These are phyloP conservation scores for Heteractis magnifica DNA, from an alignment of 92 coral and sea anemone genomes.

Conservation along the genomic window DNA sequence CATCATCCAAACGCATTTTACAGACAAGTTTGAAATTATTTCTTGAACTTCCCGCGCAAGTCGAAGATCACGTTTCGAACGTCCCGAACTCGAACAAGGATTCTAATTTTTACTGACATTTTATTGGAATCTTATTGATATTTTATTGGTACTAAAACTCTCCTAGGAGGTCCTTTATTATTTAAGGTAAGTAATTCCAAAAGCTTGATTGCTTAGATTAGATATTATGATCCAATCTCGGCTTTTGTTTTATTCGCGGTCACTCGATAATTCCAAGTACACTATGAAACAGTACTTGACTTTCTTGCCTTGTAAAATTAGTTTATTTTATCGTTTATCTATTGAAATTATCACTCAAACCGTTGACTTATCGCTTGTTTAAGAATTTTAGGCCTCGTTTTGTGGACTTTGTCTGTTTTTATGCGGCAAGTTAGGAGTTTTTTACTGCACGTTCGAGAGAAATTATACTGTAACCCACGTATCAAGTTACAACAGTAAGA, in stretches of 20 bases:
- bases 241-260: not conserved
- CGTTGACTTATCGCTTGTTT: not conserved
- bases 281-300: not conserved
- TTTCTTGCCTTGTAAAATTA: conserved; percentile 1
- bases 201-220: conserved; percentile 14
- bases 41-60: not conserved
- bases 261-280: conserved; percentile 5
- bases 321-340: conserved; percentile 17
- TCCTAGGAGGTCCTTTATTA: not conserved
- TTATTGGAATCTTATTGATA: not conserved
- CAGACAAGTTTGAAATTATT: not conserved
- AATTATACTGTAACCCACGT: conserved; percentile 1
- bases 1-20: not conserved
- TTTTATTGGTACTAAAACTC: not conserved
- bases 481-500: not conserved
- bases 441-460: not conserved
- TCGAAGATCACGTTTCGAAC: conserved; percentile 14
- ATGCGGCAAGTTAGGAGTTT: too few relatives aligned
- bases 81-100: conserved; percentile 30
- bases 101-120: not conserved
- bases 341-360: not conserved
- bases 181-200: conserved; percentile 3
- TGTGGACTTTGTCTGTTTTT: not conserved
- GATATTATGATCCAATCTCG: not conserved
- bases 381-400: not conserved